phyloP scores from a whole-genome alignment of 2,888 invertebrate genomes.

The Pristionchus mayeri region DNA sequence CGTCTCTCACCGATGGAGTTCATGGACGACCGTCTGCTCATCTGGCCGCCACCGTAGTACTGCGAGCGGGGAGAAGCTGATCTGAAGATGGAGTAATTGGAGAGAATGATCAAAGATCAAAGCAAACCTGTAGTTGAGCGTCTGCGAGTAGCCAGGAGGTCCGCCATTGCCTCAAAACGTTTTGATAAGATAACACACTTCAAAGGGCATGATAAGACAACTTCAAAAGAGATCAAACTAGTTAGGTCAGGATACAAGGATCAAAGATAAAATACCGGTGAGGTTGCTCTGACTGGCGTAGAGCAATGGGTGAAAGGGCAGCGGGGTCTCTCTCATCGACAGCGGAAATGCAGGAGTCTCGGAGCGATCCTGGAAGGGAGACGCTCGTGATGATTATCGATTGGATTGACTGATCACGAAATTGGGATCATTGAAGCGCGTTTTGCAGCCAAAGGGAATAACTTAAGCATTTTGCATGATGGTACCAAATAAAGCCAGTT shows the following conservation, averaged over 20 bases:
- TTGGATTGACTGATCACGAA: too few species aligned
- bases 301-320: conserved; percentile 75
- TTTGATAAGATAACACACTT: too few species aligned
- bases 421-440: too few species aligned
- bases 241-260: conserved; percentile 4
- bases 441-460: too few species aligned
- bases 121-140: conserved; percentile 47
- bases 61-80: conserved; percentile 76
- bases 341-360: conserved; percentile 95
- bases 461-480: too few species aligned
- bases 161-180: conserved; percentile 35
- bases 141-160: conserved; percentile 38
- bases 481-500: not conserved
- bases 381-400: not conserved
- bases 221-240: not conserved
- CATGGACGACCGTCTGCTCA: conserved; percentile 82
- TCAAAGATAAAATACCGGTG: not conserved
- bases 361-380: conserved; percentile 75
- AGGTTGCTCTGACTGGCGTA: conserved; percentile 61
- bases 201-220: too few species aligned
- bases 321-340: conserved; percentile 80
- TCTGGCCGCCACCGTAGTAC: conserved; percentile 79
- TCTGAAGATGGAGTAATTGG: conserved; percentile 50
- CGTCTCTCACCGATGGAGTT: conserved; percentile 78
- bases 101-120: not conserved